Base-by-base conservation (phyloP, 2,113 vertebrate genomes). In the Struthio camelus region DNA sequence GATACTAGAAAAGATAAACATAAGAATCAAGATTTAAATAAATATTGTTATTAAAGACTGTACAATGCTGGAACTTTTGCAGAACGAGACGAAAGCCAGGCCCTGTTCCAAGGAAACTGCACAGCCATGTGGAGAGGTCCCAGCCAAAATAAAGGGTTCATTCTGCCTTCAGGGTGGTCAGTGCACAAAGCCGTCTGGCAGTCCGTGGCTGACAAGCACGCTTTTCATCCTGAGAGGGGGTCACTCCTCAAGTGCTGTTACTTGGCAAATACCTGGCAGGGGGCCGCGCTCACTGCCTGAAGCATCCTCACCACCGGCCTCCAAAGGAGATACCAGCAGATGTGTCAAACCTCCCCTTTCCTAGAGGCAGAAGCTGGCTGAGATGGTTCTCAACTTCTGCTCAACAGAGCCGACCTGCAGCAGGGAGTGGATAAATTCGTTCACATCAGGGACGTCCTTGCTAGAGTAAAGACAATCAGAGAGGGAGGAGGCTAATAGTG, bases 61-160 rank as follows among this genome's bases (percentile, higher is more conserved):
- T 87, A 91, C 89, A 94, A 62, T 64, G 66, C 90, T 83, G 87
- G 78, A 94, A 93, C 77, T 94, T 91, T 32, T 88, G 79, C 84
- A 93, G 87, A 94, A 77, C 28, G 58, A 94, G 76, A 95, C 85
- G 93, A 96, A 94, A 51, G 54, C 93, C 76, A 87, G 93, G 95
- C 89, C 50, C 36, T 0, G 4, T 73, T 93, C 96, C 89, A 94
- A 83, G 77, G 88, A 93, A 90, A 80, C 93, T 81, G 54, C 66
- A n/a, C 66, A 77, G 69, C 53, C 76, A 27, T 14, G 83, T 2
- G 9, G 90, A 90, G 83, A 61, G 51, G 17, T 90, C 94, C 80
- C 61, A 81, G 13, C 23, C 48, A 38, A 72, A 93, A 72, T 30
- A 65, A 65, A 66, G 32, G 34, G 51, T 15, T 87, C 27, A 5